Conservation (phyloP, 2,113 vertebrate genomes). For the Jaculus jaculus region DNA sequence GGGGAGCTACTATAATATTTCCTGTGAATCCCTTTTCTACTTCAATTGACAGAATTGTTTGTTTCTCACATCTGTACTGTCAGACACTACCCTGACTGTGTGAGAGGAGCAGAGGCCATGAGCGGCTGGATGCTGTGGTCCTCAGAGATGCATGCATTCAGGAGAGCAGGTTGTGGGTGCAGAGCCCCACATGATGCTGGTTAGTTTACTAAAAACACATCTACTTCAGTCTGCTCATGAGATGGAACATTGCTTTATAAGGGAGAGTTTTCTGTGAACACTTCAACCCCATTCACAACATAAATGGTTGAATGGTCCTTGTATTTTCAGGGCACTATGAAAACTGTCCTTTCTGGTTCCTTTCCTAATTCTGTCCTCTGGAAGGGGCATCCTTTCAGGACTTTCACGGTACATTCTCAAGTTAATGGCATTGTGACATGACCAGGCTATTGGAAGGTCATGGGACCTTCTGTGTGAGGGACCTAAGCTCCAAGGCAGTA, state of each 20-base stretch:
- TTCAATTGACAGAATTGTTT: not conserved
- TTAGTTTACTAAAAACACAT: not conserved
- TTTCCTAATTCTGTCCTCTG: not conserved
- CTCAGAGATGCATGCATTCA: not conserved
- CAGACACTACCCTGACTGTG: not conserved
- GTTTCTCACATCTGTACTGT: not conserved
- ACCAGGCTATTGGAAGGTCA: not conserved
- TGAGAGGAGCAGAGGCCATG: not conserved
- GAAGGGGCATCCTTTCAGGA: not conserved
- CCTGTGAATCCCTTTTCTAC: not conserved
- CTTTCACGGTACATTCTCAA: not conserved
- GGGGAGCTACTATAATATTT: conserved; percentile 12
- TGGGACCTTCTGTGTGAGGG: not conserved
- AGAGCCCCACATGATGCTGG: not conserved
- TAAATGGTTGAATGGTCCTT: not conserved
- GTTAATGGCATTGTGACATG: not conserved
- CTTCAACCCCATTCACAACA: not conserved
- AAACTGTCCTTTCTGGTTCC: not conserved
- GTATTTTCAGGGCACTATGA: not conserved
- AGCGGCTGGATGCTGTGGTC: not conserved
- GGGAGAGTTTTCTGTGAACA: not conserved
- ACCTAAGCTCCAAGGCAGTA: not conserved
- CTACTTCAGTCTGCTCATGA: not conserved
- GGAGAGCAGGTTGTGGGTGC: not conserved
- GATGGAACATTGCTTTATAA: not conserved